These are phyloP conservation scores for Folsomia candida DNA, from an alignment of 2,888 invertebrate genomes.

Conservation along the genomic window DNA sequence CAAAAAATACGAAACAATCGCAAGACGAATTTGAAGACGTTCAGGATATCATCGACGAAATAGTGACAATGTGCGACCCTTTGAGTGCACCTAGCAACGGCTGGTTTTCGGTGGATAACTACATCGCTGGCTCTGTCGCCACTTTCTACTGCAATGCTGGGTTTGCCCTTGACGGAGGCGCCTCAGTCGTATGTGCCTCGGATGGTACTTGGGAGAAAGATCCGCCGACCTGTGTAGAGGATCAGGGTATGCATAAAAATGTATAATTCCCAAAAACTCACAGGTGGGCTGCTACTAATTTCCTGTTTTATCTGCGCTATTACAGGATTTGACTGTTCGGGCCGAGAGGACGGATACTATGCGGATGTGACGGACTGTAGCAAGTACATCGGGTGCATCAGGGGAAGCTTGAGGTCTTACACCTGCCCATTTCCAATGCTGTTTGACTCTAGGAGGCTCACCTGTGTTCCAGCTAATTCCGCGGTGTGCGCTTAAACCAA, in stretches of 20 bases:
- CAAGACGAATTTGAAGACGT: neutral
- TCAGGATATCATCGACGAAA: neutral
- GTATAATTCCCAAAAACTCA: too few species aligned
- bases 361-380: neutral
- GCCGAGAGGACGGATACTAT: neutral
- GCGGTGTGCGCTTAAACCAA: neutral
- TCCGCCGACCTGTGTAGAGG: neutral
- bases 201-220: neutral
- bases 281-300: too few species aligned
- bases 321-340: neutral
- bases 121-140: neutral
- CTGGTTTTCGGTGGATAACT: neutral
- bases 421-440: neutral
- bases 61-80: neutral
- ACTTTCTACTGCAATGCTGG: neutral
- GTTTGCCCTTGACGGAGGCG: neutral
- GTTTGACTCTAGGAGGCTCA: neutral
- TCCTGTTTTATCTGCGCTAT: neutral
- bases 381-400: neutral
- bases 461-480: neutral
- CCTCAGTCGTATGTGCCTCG: neutral
- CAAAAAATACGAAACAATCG: neutral
- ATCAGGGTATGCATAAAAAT: too few species aligned
- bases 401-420: neutral
- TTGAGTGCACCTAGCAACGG: neutral